These are phyloP conservation scores for Aspidiotus destructor DNA, from an alignment of 2,888 invertebrate species.

Conservation along the genomic window DNA sequence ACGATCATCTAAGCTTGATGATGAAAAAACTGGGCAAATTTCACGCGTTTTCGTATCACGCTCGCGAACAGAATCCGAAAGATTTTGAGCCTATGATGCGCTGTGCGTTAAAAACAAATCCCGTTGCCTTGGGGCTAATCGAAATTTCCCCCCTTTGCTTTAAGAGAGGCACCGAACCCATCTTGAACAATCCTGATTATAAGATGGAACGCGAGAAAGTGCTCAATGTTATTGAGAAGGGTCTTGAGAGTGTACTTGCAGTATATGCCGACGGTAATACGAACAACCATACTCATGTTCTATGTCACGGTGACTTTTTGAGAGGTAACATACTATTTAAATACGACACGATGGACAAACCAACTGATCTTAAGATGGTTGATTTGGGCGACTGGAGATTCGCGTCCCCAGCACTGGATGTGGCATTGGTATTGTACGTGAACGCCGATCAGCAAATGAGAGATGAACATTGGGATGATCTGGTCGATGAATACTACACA, in stretches of 20 bases:
- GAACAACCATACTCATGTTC: constrained; percentile 35
- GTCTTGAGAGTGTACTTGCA: background rate
- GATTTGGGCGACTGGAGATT: constrained; percentile 40
- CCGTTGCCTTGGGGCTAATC: background rate
- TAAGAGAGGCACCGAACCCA: background rate
- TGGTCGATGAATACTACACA: constrained; percentile 51
- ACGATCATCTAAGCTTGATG: constrained; percentile 34
- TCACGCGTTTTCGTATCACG: background rate
- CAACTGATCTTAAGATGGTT: constrained; percentile 33
- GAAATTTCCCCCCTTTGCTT: background rate
- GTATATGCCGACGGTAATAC: background rate
- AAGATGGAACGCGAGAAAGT: background rate
- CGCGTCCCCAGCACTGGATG: constrained; percentile 50
- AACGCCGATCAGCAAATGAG: constrained; percentile 54
- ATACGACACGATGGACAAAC: constrained; percentile 33
- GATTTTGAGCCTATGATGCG: background rate
- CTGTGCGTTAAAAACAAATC: background rate
- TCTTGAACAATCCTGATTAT: background rate
- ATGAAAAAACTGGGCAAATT: background rate
- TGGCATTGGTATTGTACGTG: constrained; percentile 53
- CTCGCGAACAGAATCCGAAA: background rate
- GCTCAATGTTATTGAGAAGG: background rate
- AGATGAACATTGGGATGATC: constrained; percentile 49
- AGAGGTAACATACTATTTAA: constrained; percentile 37
- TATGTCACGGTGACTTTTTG: constrained; percentile 38